Evolutionary conservation across 2,888 invertebrate species (phyloP), one percentile per base, ranked within the genome.

Genomic region (Mythimna loreyi): DNA sequence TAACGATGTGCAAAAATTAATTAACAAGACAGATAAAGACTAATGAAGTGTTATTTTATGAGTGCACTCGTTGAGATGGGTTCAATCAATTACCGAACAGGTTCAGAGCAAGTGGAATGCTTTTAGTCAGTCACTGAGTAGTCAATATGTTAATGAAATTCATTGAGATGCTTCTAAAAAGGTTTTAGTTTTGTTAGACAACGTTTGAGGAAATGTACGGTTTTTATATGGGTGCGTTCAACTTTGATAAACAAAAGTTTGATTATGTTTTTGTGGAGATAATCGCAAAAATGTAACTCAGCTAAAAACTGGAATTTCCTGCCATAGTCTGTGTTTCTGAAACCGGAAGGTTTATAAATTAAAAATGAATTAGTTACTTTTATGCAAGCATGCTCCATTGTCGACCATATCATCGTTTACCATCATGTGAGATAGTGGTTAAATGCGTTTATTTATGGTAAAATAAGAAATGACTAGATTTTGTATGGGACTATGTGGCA

Each of bases 41-140:
- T 72, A 82, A 86, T 82, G 71, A 83, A 86, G 78, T 74, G 76
- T 79, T 83, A 74, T 80, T 83, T 83, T 75, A 83, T 75, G 77
- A 78, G 67, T 60, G 62, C 63, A 60, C 61, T 70, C 63, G 63
- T 80, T 67, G 63, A 71, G 72, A 68, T 49, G 70, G 57, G 62
- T 65, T 78, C 75, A 78, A 80, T 84, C 74, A 80, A 84, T 84
- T 75, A 79, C 76, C 58, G 56, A 62, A 62, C 45, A 60, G 36
- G 67, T 64, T 64, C 56, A 45, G 45, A 30, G 56, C 25, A 59
- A 65, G 59, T 59, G 78, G 52, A 63, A 60, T 36, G 53, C 74
- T 49, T 57, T 71, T 33, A 59, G 66, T 53, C 50, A 80, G 75
- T 71, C 75, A 71, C 47, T 75, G 58, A 61, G 60, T 55, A 55